Base-by-base conservation (phyloP, 2,113 vertebrate species). In the Orientallactaga bullata region DNA sequence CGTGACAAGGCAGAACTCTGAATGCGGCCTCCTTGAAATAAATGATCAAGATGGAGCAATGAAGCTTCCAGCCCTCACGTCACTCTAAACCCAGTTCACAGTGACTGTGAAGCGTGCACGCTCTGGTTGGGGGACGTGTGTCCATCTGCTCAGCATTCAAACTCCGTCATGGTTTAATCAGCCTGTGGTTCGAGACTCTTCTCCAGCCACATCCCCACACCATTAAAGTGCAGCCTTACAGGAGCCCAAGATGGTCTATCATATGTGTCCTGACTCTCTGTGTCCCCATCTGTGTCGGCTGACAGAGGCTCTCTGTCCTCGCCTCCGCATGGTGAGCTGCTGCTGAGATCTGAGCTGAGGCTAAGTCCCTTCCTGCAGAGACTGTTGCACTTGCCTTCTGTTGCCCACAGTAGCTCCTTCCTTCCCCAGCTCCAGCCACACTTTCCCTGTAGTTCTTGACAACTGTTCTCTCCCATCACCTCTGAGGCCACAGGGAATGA, bases 101-200 rank as follows among this genome's bases (percentile, higher is more conserved):
- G 32, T 32, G 16, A 32, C 61, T 42, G 20, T 1, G 21, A 51
- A 24, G 12, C 2, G 1, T 23, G 20, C 16, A 9, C 17, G 1
- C 0, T 26, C 30, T 24, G n/a, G 37, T 32, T 28, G 42, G 35
- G 23, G 24, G 66, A 24, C 24, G 23, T 26, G 0, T 0, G 16
- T 4, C 3, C 21, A 0, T 18, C 17, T 55, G 0, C 1, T 8
- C 0, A 12, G 39, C 35, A 9, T 11, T 30, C 13, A 7, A 60
- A 32, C 30, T 6, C 42, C 71, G 32, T 17, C n/a, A 1, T 0
- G 3, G 2, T 10, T 28, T 5, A 30, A 18, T 79, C 32, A 26
- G 0, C 61, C 71, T 3, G 5, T 9, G 21, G 7, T n/a, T 72
- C 35, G 23, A 68, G 80, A 23, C 4, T 4, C 30, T 71, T 42